Base-by-base conservation (phyloP, 2,888 invertebrate species). In the Hanleya hanleyi region DNA sequence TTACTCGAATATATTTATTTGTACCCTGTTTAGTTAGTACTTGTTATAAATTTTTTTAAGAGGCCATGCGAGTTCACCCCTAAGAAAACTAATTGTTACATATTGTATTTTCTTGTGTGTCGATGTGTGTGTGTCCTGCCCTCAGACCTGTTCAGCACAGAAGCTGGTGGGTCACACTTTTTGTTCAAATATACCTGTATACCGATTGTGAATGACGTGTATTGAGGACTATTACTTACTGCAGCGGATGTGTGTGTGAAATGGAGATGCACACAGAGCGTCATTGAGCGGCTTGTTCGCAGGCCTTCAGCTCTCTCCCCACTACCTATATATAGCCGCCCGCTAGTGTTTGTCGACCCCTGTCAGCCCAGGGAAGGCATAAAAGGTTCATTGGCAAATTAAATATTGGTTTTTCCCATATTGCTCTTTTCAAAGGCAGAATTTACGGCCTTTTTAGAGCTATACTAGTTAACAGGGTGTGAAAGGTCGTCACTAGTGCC, bases 341-440 rank as follows among this genome's bases (percentile, higher is more conserved):
- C n/a, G 41, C 41, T 18, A 12, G 18, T 57, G 57, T 57, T 57
- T 57, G 57, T 57, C 5, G 26, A 29, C 3, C 29, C 15, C 29
- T 4, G 29, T 15, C 4, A 57, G 29, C 4, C 57, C 22, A 22
- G 32, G 15, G 15, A 2, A 29, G 26, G 4, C 22, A 29, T 18
- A 29, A 57, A 57, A 57, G 57, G 22, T 4, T 12, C 12, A 18
- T 32, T 29, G 32, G 22, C 4, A 57, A 26, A 4, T 57, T 57
- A 22, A 57, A 57, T 57, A 57, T 57, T 57, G 57, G 57, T 32
- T 57, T 32, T 57, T 22, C 57, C 57, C 4, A 57, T 57, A 57
- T 57, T 57, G 57, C 57, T 57, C 32, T 57, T 57, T 57, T 29
- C 57, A 57, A 32, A 29, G 57, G 22, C 57, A 57, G 57, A 57